A percentile compares a stretch with the other conserved stretches of the same genome.
Evolutionary conservation across 2,797 vertebrate genomes (phyloP).

Genomic region (Rhinella marina): DNA sequence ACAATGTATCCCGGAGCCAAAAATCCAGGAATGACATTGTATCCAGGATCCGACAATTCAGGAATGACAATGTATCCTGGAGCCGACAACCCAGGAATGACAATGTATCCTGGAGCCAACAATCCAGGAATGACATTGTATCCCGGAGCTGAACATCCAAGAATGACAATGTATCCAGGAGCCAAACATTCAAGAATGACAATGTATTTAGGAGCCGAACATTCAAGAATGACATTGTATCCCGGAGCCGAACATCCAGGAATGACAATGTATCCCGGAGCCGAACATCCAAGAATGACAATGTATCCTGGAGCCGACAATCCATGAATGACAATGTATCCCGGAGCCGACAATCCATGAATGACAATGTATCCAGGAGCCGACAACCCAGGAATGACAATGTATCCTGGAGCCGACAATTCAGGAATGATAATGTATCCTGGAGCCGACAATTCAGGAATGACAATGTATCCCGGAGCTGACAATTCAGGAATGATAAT

Average conservation of each 20-base stretch:
- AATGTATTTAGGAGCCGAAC: neutral
- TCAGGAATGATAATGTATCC: neutral
- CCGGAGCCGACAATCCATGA: neutral
- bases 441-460: neutral
- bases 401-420: neutral
- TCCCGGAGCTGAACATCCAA: neutral
- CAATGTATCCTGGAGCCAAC: neutral
- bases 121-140: neutral
- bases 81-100: neutral
- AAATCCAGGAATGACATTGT: too few relatives aligned
- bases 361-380: too few relatives aligned
- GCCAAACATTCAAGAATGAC: neutral
- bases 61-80: neutral
- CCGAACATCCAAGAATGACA: neutral
- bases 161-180: neutral
- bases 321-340: neutral
- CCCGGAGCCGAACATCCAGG: neutral
- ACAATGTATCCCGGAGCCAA: too few relatives aligned
- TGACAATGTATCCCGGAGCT: too few relatives aligned
- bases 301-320: neutral
- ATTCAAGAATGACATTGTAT: neutral
- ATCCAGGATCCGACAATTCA: too few relatives aligned
- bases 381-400: neutral
- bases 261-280: too few relatives aligned
- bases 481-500: too few relatives aligned